Percentiles rank a stretch among this genome's conserved stretches.
Conservation (phyloP, 2,113 vertebrate species). For the Paradoxurus hermaphroditus region DNA sequence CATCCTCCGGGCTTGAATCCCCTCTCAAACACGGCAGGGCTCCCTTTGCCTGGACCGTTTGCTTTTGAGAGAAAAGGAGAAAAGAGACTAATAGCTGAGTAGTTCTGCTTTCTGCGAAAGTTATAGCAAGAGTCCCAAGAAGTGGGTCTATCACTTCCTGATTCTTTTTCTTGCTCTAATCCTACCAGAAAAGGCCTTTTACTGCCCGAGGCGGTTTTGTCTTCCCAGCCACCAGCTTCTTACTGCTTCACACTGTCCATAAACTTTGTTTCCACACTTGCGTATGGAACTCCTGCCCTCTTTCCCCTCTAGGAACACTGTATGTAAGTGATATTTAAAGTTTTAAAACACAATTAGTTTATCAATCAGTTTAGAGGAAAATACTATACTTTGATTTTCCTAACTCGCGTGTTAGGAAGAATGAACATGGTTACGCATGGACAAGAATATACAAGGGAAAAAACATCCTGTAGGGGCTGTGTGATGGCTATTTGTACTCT, state of each 20-base stretch:
- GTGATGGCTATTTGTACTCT: not conserved
- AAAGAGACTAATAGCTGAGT: not conserved
- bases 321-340: slow-evolving; percentile 28
- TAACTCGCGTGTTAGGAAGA: not conserved
- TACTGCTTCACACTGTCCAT: not conserved
- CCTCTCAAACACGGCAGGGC: not conserved
- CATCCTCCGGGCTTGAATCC: not conserved
- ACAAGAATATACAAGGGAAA: not conserved
- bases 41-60: not conserved
- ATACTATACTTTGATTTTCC: not conserved
- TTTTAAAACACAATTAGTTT: not conserved
- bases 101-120: slow-evolving; percentile 49
- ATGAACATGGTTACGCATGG: not conserved
- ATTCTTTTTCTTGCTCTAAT: slow-evolving; percentile 3
- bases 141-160: slow-evolving; percentile 30
- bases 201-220: not conserved
- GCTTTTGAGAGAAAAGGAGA: slow-evolving; percentile 7
- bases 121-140: not conserved
- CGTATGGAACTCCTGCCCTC: too few species aligned
- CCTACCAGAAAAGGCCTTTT: not conserved
- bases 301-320: not conserved
- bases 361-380: slow-evolving; percentile 19
- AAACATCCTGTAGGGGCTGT: not conserved
- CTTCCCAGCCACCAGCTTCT: not conserved
- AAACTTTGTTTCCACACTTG: not conserved